These are phyloP conservation scores for Mormyrus lacerda DNA, from an alignment of 2,113 vertebrate genomes.

Conservation along the genomic window DNA sequence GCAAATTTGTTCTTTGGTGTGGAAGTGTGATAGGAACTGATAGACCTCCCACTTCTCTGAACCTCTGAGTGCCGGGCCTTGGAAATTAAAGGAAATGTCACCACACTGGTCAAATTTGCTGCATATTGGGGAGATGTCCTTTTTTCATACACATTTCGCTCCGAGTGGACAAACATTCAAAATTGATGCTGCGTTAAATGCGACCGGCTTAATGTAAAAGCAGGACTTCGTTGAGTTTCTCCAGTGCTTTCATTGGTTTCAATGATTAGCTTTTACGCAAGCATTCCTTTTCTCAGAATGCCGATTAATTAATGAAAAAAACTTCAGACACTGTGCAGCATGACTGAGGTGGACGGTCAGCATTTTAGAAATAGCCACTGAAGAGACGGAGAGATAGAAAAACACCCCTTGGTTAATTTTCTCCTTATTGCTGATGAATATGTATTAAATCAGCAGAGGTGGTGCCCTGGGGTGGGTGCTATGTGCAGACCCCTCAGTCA, in stretches of 20 bases:
- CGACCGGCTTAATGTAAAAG: constrained; percentile 24
- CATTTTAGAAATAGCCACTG: neutral
- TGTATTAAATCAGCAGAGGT: constrained; percentile 41
- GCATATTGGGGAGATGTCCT: constrained; percentile 14
- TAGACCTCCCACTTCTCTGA: constrained; percentile 18
- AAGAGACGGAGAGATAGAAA: neutral
- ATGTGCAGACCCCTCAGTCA: constrained; percentile 39
- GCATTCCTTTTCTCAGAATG: neutral
- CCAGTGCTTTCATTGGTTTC: neutral
- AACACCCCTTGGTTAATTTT: neutral
- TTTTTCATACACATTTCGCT: constrained; percentile 16
- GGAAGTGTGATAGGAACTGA: neutral
- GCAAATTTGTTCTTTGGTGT: constrained; percentile 1
- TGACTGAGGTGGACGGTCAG: neutral
- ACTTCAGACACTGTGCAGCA: neutral
- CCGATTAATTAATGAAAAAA: constrained; percentile 14
- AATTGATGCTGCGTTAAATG: constrained; percentile 23
- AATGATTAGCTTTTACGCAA: constrained; percentile 22
- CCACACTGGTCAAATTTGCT: constrained; percentile 39
- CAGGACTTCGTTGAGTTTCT: constrained; percentile 25
- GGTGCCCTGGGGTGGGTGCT: constrained; percentile 30
- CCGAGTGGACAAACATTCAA: constrained; percentile 16
- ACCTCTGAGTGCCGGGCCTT: constrained; percentile 28
- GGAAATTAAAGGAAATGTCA: constrained; percentile 39
- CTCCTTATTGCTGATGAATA: constrained; percentile 44